phyloP scores from a whole-genome alignment of 2,888 invertebrate genomes.

The Ethmia dodecea region DNA sequence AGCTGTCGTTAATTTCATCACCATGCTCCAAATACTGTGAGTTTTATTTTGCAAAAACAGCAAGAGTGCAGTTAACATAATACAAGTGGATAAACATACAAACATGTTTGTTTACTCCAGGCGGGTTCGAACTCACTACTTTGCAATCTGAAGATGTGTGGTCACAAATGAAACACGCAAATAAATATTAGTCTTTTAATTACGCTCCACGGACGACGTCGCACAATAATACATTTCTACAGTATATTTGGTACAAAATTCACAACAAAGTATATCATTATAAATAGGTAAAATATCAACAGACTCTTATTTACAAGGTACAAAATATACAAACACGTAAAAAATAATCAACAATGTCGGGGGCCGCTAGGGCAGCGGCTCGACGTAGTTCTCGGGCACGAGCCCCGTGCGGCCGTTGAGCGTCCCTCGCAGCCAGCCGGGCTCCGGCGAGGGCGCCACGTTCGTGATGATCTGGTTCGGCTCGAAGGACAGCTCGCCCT shows the following conservation, averaged over 20 bases:
- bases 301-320: slow-evolving; percentile 70
- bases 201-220: slow-evolving; percentile 15
- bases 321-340: slow-evolving; percentile 65
- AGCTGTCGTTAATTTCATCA: too few relatives aligned
- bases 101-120: too few relatives aligned
- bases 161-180: neutral
- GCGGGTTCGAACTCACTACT: too few relatives aligned
- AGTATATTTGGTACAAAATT: slow-evolving; percentile 74
- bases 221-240: slow-evolving; percentile 31
- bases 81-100: too few relatives aligned
- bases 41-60: too few relatives aligned
- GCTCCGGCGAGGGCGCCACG: slow-evolving; percentile 95
- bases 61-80: too few relatives aligned
- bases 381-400: slow-evolving; percentile 98
- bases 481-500: slow-evolving; percentile 97
- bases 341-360: slow-evolving; percentile 53
- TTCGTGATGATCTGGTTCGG: slow-evolving; percentile 98
- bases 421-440: slow-evolving; percentile 98
- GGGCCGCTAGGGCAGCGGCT: slow-evolving; percentile 80
- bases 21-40: too few relatives aligned
- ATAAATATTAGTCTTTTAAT: slow-evolving; percentile 20
- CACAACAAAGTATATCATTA: slow-evolving; percentile 71
- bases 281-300: slow-evolving; percentile 75
- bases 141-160: too few relatives aligned
- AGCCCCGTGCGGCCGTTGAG: slow-evolving; percentile 94